These are phyloP conservation scores for Xanthia icteritia DNA, from an alignment of 2,888 invertebrate species.

Conservation along the genomic window DNA sequence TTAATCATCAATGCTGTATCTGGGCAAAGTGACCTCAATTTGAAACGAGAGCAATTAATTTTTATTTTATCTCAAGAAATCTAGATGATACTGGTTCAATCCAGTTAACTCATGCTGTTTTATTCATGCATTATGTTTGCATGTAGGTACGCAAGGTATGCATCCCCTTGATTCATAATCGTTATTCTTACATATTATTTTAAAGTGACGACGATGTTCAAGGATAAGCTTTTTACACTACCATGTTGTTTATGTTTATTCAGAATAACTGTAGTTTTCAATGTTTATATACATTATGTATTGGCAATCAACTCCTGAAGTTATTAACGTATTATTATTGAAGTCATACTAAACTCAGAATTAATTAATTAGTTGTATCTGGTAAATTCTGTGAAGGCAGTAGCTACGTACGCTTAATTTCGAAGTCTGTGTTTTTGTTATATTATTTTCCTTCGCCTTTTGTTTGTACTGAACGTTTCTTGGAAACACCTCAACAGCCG, in stretches of 20 bases:
- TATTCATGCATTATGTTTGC: constrained; percentile 41
- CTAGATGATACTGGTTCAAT: constrained; percentile 42
- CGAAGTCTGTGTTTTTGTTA: constrained; percentile 12
- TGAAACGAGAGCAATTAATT: constrained; percentile 1
- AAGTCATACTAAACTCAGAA: neutral
- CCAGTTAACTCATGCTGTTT: constrained; percentile 19
- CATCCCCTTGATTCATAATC: constrained; percentile 59
- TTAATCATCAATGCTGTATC: constrained; percentile 11
- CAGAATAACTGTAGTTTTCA: constrained; percentile 12
- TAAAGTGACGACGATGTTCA: constrained; percentile 21
- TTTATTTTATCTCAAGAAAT: constrained; percentile 24
- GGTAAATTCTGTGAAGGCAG: constrained; percentile 21
- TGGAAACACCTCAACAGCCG: constrained; percentile 47
- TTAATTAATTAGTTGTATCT: constrained; percentile 21
- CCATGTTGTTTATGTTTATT: constrained; percentile 28
- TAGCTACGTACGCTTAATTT: neutral
- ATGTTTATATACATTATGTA: neutral
- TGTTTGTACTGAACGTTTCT: constrained; percentile 39
- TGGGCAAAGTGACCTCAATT: constrained; percentile 38
- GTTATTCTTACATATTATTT: constrained; percentile 34
- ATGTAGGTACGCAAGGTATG: constrained; percentile 41
- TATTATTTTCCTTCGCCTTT: constrained; percentile 29
- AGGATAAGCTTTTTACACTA: constrained; percentile 40
- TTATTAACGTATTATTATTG: constrained; percentile 13
- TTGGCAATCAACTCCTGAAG: constrained; percentile 1